Conservation (phyloP, 2,797 vertebrate species). For the Heliangelus exortis region DNA sequence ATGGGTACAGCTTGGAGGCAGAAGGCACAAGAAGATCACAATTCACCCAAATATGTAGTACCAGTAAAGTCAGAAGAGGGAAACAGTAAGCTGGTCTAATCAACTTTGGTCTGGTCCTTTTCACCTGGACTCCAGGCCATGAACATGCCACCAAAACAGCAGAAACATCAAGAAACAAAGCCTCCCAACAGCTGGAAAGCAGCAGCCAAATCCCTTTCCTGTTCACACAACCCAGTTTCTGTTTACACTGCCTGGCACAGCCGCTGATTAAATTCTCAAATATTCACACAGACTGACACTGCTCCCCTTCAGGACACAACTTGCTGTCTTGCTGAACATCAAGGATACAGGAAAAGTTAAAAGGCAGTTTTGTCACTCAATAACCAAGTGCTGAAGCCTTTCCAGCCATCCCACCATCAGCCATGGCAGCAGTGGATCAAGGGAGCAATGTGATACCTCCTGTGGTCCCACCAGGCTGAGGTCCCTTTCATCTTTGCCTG, state of each 20-base stretch:
- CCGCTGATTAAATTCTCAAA: neutral
- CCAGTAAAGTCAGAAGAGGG: neutral
- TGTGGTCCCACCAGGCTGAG: neutral
- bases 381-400: neutral
- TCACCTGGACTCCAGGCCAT: neutral
- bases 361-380: neutral
- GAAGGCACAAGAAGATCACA: neutral
- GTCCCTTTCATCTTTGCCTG: neutral
- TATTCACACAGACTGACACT: neutral
- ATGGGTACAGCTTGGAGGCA: neutral
- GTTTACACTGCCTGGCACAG: neutral
- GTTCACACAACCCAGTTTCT: neutral
- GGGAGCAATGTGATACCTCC: neutral
- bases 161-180: neutral
- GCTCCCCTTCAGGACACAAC: neutral
- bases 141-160: neutral
- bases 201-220: neutral
- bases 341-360: neutral
- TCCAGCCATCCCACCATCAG: neutral
- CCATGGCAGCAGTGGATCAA: neutral
- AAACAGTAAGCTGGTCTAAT: neutral
- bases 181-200: neutral
- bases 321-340: neutral
- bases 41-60: neutral
- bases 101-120: neutral